Evolutionary conservation across 2,797 vertebrate species (phyloP), one percentile per base, ranked within the genome.

Genomic region (Nasua narica): DNA sequence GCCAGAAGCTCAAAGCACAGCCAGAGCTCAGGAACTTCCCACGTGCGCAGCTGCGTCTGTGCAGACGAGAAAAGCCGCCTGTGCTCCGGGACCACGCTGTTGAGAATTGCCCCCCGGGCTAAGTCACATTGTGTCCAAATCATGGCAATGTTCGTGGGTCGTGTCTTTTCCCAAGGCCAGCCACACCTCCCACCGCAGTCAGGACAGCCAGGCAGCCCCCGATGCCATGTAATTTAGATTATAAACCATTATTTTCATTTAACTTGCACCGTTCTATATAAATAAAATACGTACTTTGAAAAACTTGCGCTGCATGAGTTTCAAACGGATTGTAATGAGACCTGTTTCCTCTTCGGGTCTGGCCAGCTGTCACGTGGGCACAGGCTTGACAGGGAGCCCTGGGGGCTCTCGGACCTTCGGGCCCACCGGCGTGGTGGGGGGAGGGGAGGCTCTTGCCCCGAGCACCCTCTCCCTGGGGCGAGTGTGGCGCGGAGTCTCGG

Each of bases 231-330:
- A 40, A 48, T 54, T 58, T 78, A 50, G 46, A 78, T 74, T 90
- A 19, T 72, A 88, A 46, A 67, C 77, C n/a, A 13, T 94, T 60
- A 4, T 65, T 74, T 74, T 56, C 13, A 3, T 27, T n/a, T 81
- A 23, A 11, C 81, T 40, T 65, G 82, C 35, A 58, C 89, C 92
- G 43, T 40, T 85, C 65, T 56, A 6, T 29, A 65, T 32, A 90
- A 96, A 96, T 97, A 96, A 98, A 96, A 76, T 46, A 18, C 4
- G 2, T 65, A 21, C 82, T 70, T 91, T 70, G 84, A 48, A 93
- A 93, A 67, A 32, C 1, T 21, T 11, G 7, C 3, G 23, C 56
- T 76, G 5, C 3, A 0, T 69, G 83, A 54, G 46, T 70, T 91
- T 87, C 35, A 76, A 7, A 5, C n/a, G 56, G 27, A 14, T 56